These are phyloP conservation scores for Bubalus kerabau DNA, from an alignment of 2,113 vertebrate genomes.

Conservation along the genomic window DNA sequence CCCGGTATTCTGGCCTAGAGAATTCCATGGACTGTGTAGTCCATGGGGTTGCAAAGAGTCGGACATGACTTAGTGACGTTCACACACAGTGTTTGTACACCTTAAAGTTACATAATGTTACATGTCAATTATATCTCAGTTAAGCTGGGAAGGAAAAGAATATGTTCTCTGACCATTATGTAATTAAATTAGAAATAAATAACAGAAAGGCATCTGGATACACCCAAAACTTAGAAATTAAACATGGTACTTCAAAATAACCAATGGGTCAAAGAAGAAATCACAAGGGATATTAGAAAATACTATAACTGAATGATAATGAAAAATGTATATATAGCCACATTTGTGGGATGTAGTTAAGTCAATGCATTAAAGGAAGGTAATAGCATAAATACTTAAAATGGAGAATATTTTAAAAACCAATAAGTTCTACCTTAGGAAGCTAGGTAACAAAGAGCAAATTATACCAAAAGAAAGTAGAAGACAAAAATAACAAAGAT, in stretches of 20 bases:
- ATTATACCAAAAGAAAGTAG: background rate
- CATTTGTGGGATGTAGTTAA: background rate
- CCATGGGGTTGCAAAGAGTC: background rate
- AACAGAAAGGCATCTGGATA: background rate
- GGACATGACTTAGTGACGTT: background rate
- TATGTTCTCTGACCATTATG: background rate
- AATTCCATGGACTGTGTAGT: background rate
- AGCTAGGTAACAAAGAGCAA: background rate
- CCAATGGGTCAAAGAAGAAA: background rate
- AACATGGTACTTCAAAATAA: background rate
- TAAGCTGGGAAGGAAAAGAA: background rate
- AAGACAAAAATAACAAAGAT: background rate
- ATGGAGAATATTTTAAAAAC: background rate
- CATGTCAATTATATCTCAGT: background rate
- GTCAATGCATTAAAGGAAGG: background rate
- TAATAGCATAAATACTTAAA: background rate
- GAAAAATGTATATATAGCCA: background rate
- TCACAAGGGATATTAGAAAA: background rate
- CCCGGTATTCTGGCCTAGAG: background rate
- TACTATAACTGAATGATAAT: background rate
- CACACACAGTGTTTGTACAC: background rate
- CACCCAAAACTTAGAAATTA: background rate
- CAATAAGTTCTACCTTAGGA: background rate
- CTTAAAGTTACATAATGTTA: background rate
- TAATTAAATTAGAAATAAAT: background rate